phyloP scores from a whole-genome alignment of 2,113 vertebrate genomes.

The Fregata magnificens region DNA sequence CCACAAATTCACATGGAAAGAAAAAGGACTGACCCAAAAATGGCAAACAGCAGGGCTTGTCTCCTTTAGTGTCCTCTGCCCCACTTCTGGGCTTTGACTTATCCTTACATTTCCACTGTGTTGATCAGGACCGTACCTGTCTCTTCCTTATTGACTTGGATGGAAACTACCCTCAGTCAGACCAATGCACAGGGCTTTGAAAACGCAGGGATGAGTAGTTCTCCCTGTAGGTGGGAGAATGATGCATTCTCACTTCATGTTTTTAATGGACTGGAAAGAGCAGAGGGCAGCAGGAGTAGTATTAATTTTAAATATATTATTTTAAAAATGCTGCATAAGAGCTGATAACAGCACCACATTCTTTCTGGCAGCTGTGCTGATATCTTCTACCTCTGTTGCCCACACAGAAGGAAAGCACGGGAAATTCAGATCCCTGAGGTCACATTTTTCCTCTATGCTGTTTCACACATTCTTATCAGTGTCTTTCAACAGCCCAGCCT shows the following conservation, averaged over 20 bases:
- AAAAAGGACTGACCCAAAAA: not conserved
- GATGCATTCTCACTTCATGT: not conserved
- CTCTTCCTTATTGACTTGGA: not conserved
- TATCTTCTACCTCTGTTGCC: not conserved
- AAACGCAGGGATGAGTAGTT: not conserved
- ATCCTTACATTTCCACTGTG: not conserved
- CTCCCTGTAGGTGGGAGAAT: not conserved
- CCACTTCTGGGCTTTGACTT: not conserved
- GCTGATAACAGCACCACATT: not conserved
- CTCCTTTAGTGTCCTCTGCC: not conserved
- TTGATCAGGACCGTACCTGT: not conserved
- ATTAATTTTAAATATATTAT: not conserved
- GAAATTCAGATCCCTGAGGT: not conserved
- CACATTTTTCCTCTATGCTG: fast-evolving
- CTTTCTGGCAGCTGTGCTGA: not conserved
- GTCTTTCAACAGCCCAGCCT: not conserved
- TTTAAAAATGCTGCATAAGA: not conserved
- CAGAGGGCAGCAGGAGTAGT: not conserved
- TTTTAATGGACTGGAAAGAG: not conserved
- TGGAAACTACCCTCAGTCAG: not conserved
- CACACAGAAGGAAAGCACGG: not conserved
- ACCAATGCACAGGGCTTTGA: not conserved
- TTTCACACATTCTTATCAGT: not conserved
- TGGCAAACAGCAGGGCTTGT: not conserved
- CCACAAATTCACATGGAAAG: not conserved